Percentiles rank a stretch among this genome's conserved stretches.
phyloP scores from a whole-genome alignment of 2,113 vertebrate species.

The Neomonachus schauinslandi region DNA sequence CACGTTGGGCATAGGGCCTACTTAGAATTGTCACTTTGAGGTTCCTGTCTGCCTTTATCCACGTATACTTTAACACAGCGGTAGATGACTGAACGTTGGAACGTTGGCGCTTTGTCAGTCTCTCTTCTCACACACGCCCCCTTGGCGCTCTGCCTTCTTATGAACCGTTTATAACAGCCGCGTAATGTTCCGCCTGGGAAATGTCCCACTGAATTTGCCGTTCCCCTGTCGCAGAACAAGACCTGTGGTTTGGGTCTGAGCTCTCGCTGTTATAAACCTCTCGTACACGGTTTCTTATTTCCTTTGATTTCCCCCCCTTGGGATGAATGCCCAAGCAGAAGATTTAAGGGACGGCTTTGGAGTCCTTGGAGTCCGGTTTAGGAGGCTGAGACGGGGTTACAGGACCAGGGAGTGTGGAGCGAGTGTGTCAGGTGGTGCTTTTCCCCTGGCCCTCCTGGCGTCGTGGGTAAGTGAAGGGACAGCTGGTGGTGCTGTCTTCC shows the following conservation, averaged over 20 bases:
- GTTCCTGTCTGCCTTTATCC: background rate
- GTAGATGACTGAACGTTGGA: no score
- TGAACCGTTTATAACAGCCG: background rate
- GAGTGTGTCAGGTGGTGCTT: background rate
- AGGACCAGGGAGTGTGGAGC: background rate
- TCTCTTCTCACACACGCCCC: no score
- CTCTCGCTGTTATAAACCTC: background rate
- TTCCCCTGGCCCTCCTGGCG: background rate
- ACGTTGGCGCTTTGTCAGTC: no score
- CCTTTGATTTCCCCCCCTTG: background rate
- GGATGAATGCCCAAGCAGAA: background rate
- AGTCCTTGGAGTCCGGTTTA: background rate
- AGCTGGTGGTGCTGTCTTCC: background rate
- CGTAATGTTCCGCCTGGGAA: background rate
- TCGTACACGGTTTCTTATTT: background rate
- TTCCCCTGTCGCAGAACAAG: background rate
- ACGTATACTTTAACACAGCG: background rate
- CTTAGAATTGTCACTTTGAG: background rate
- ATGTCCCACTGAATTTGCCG: background rate
- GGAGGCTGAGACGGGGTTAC: background rate
- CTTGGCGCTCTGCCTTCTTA: background rate
- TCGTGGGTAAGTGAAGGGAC: fast-evolving
- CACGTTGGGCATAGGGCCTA: background rate
- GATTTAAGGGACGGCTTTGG: background rate
- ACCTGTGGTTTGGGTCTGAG: fast-evolving